phyloP scores from a whole-genome alignment of 2,888 invertebrate genomes.

The Lasioglossum calceatum region DNA sequence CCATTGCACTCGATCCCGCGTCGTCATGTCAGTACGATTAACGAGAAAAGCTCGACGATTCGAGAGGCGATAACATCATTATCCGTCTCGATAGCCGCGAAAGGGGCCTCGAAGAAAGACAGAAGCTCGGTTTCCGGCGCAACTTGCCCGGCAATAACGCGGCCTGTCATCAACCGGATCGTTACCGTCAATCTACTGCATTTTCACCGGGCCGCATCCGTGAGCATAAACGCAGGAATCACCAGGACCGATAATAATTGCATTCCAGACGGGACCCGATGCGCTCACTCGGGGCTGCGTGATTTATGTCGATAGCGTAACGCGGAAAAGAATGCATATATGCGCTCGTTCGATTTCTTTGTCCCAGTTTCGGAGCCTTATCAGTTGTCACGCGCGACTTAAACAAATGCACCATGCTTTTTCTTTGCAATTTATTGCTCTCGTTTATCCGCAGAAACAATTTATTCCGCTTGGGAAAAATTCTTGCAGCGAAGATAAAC shows the following conservation, averaged over 20 bases:
- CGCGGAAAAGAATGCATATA: neutral
- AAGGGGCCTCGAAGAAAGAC: neutral
- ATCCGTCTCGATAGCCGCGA: neutral
- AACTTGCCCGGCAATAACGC: constrained; percentile 42
- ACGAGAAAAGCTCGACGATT: neutral
- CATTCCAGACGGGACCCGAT: constrained; percentile 46
- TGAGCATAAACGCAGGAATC: constrained; percentile 51
- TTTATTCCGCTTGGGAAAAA: neutral
- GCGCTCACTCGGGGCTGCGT: neutral
- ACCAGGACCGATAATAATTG: constrained; percentile 47
- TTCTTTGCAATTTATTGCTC: neutral
- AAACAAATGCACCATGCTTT: neutral
- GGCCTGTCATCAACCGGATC: constrained; percentile 60
- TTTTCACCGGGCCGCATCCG: constrained; percentile 60
- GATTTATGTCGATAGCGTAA: neutral
- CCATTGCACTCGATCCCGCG: neutral
- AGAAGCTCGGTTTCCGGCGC: constrained; percentile 30
- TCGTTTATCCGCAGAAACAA: neutral
- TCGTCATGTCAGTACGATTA: neutral
- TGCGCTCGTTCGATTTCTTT: constrained; percentile 12
- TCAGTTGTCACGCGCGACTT: neutral
- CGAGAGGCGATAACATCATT: neutral
- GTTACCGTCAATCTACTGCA: constrained; percentile 65
- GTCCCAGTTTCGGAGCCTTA: neutral
- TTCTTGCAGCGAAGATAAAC: neutral